Evolutionary conservation across 2,113 vertebrate genomes (phyloP).

Genomic region (Synodontis membranacea): DNA sequence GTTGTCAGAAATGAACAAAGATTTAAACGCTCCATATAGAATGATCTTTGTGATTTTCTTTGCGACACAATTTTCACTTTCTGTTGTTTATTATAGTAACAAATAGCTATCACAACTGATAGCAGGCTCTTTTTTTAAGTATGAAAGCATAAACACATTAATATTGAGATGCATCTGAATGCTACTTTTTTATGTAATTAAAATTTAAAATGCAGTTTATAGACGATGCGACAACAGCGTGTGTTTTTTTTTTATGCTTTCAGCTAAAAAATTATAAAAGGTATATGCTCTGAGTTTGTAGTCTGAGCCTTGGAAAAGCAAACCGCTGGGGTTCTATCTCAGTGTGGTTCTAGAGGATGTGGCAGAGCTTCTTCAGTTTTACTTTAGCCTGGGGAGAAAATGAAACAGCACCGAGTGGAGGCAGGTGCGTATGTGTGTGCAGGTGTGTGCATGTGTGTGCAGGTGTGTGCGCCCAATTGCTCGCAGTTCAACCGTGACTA

Average conservation of each 20-base stretch:
- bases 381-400: background rate
- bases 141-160: background rate
- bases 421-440: slow-evolving; percentile 56
- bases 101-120: background rate
- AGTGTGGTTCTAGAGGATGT: background rate
- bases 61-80: background rate
- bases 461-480: slow-evolving; percentile 19
- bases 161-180: background rate
- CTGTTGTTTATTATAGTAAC: background rate
- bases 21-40: background rate
- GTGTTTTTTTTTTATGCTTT: background rate
- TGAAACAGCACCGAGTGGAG: slow-evolving; percentile 34
- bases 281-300: background rate
- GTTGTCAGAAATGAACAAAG: too few relatives aligned
- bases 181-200: background rate
- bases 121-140: too few relatives aligned
- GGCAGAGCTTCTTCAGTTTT: background rate
- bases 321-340: background rate
- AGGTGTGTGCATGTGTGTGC: slow-evolving; percentile 30
- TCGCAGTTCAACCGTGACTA: slow-evolving; percentile 44
- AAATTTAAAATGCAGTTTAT: background rate
- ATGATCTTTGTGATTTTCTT: background rate
- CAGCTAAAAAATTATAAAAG: background rate
- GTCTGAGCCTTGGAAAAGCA: background rate
- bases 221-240: background rate